Conservation (phyloP, 2,797 vertebrate genomes). For the Notoglanidium macrostoma region DNA sequence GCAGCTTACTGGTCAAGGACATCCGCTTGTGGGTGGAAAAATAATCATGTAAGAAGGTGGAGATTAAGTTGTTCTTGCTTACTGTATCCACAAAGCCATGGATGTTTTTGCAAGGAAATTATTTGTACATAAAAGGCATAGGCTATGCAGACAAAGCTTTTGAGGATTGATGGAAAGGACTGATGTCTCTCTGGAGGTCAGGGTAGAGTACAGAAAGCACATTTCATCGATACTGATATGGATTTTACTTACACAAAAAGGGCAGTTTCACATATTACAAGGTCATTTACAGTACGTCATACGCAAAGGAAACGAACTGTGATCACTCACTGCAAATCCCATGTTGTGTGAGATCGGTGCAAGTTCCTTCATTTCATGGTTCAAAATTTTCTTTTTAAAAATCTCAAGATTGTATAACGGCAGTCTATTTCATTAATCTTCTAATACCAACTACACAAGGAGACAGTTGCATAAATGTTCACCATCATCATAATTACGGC, state of each 20-base stretch:
- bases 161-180: neutral
- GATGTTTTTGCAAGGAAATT: neutral
- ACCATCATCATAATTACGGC: neutral
- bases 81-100: neutral
- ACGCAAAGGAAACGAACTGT: neutral
- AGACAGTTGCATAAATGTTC: neutral
- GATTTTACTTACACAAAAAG: neutral
- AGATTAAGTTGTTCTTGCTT: neutral
- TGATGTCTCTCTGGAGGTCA: slow-evolving; percentile 32
- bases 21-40: slow-evolving; percentile 18
- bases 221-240: slow-evolving; percentile 1
- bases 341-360: neutral
- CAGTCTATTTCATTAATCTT: neutral
- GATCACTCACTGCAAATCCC: neutral
- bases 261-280: neutral
- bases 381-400: neutral
- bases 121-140: neutral
- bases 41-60: neutral
- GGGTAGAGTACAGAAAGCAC: neutral
- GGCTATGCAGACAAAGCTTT: neutral
- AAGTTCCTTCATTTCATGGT: neutral
- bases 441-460: neutral
- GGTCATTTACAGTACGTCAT: neutral
- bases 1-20: slow-evolving; percentile 17
- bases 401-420: neutral